Conservation (phyloP, 2,113 vertebrate genomes). For the Corynorhinus townsendii region DNA sequence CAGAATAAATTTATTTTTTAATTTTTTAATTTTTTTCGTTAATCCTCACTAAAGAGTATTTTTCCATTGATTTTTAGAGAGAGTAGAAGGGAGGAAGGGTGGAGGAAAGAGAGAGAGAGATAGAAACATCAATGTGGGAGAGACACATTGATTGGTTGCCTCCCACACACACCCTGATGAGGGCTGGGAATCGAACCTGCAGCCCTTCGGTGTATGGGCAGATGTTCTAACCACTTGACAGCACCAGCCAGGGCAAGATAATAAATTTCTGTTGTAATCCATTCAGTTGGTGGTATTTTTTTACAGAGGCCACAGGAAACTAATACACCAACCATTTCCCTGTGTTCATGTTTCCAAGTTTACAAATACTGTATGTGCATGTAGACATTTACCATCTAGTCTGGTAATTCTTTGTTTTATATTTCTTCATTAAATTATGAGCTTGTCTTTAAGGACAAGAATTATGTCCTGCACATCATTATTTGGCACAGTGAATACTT, state of each 20-base stretch:
- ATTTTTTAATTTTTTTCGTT: too few relatives aligned
- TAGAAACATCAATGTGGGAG: too few relatives aligned
- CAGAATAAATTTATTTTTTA: not conserved
- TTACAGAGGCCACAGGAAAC: not conserved
- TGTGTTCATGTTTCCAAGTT: not conserved
- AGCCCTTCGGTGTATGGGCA: too few relatives aligned
- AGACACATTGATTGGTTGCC: too few relatives aligned
- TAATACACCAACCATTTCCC: not conserved
- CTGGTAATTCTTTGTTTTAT: not conserved
- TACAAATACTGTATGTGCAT: not conserved
- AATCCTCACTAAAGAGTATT: too few relatives aligned
- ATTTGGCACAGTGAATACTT: not conserved
- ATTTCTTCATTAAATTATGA: not conserved
- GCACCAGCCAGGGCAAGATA: not conserved
- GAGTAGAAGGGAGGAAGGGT: too few relatives aligned
- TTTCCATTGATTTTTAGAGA: too few relatives aligned
- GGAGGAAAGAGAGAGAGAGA: too few relatives aligned
- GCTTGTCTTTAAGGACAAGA: not conserved
- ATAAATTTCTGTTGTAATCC: not conserved
- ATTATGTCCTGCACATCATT: not conserved
- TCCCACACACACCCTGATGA: too few relatives aligned
- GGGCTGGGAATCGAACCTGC: too few relatives aligned
- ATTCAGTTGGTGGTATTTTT: not conserved
- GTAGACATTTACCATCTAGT: not conserved
- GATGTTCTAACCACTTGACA: too few relatives aligned